Base-by-base conservation (phyloP, 2,797 vertebrate genomes). In the Acanthurus lineatus region DNA sequence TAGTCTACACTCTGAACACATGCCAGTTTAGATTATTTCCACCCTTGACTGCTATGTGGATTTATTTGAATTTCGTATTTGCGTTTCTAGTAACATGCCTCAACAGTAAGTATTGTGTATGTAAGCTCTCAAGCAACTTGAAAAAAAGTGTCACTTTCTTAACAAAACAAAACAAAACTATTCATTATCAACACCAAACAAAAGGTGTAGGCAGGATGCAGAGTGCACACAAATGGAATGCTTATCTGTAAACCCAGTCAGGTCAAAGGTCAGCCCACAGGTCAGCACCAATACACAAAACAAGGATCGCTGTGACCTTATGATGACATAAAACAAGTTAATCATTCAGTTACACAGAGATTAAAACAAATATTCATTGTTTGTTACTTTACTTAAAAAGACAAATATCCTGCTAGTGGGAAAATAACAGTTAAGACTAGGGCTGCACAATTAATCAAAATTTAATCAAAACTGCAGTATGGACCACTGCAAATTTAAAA, bases 141-240 rank as follows among this genome's bases (percentile, higher is more conserved):
- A 57, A 48, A 15, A 57, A 38, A 35, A 16, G 35, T 40, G 53
- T 4, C 49, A 17, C 40, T 69, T 62, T 42, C 28, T 66, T 6
- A 35, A 35, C 32, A 35, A 73, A 78, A 75, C 79, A 60, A 69
- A 49, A 71, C 54, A 48, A 82, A 59, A 28, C n/a, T 11, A 10
- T 42, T 35, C 22, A 35, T 17, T 54, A 73, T 51, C 79, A 85
- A 85, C 69, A 68, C 70, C 54, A 53, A 62, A 76, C 71, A 59
- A 59, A 59, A 15, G 28, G 51, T 51, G 79, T 17, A 64, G 69
- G 58, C 61, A 52, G 54, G 57, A 75, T 72, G 35, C 17, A 32
- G 22, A 3, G 57, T 51, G 51, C 28, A 56, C n/a, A 44, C 71
- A 60, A 32, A 48, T 14, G 17, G 42, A 69, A 71, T 48, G 44